Evolutionary conservation across 1,140 invertebrate genomes (phyloP), one percentile per base, ranked within the genome.

Genomic region (Heliothis subflexa): DNA sequence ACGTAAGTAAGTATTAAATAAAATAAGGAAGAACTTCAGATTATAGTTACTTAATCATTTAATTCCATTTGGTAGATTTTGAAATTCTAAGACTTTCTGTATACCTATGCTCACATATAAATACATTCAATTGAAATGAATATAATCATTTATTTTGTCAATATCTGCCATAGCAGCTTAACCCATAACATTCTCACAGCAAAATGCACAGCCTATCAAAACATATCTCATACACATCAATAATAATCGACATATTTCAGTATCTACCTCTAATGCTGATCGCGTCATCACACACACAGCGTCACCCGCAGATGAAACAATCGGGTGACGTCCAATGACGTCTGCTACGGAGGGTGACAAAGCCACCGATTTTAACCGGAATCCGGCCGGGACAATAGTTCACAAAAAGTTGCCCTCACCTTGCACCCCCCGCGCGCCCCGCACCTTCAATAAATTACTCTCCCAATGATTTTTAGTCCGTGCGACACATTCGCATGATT

Each of bases 401-500:
- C 81, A 85, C 83, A 84, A 85, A 84, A 83, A 83, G 74, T 80
- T 72, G 75, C 80, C 83, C 85, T 85, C 86, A 87, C 83, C 86
- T 86, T 85, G 75, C 75, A 50, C 79, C 70, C 10, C 80, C 21
- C 79, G 16, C 76, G 59, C 61, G 57, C 68, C 78, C 79, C 80
- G 78, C 83, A 78, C 61, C 80, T 57, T 78, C 84, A 81, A 90
- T 89, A 88, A 90, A 89, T 91, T 86, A 90, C 79, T 85, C 81
- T 84, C 80, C 66, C 80, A 84, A 87, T 89, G 89, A 91, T 90
- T 92, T 91, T 91, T 90, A 89, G 88, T 85, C 86, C 83, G 86
- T 82, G 85, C 86, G 90, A 91, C 90, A 90, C 87, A 88, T 89
- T 91, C 83, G 82, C 85, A 82, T 92, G 90, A 92, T 92, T 91